These are phyloP conservation scores for Scrobipalpa atriplicella DNA, from an alignment of 2,888 invertebrate species.

Conservation along the genomic window DNA sequence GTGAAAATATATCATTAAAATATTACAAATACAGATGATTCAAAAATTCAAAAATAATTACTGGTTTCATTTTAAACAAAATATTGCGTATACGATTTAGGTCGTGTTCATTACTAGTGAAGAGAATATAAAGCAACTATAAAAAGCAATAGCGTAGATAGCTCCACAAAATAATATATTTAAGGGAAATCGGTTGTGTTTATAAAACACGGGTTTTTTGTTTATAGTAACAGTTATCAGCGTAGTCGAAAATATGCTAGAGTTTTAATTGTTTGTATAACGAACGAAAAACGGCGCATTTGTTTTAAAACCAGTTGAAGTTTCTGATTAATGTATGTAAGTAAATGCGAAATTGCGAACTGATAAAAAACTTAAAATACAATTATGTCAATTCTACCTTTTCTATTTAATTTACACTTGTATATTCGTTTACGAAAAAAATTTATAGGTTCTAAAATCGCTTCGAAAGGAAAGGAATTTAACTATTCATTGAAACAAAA, in stretches of 20 bases:
- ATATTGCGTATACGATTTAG: not conserved
- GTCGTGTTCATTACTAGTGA: not conserved
- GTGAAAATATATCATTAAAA: too few relatives aligned
- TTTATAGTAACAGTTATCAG: not conserved
- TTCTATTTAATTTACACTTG: too few relatives aligned
- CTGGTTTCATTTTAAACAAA: not conserved
- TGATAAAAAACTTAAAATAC: too few relatives aligned
- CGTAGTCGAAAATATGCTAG: not conserved
- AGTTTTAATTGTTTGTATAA: conserved; percentile 1
- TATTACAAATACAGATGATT: too few relatives aligned
- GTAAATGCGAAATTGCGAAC: too few relatives aligned
- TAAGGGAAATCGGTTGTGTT: conserved; percentile 12
- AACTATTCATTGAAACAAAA: not conserved
- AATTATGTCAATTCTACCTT: too few relatives aligned
- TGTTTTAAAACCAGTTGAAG: not conserved
- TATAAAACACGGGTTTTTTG: not conserved
- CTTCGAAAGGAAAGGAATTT: too few relatives aligned
- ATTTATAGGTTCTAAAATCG: too few relatives aligned
- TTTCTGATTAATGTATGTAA: not conserved
- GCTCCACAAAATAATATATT: not conserved
- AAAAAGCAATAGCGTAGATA: not conserved
- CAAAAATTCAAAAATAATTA: not conserved
- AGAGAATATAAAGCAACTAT: not conserved
- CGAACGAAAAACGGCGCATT: not conserved
- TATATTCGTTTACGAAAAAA: too few relatives aligned